Conservation (phyloP, 2,113 vertebrate genomes). For the Peromyscus maniculatus region DNA sequence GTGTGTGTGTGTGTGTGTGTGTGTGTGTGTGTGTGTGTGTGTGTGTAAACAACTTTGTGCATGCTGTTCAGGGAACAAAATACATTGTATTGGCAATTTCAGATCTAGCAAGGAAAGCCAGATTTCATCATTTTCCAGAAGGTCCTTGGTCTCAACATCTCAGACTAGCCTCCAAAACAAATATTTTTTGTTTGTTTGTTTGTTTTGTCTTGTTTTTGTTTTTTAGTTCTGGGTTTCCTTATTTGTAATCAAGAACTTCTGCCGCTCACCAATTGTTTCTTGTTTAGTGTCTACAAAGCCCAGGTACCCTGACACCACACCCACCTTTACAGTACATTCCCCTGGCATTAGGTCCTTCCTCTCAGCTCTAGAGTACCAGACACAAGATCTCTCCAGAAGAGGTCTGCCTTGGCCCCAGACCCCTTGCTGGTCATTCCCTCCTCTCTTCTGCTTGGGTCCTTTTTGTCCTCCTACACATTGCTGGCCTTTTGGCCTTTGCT, state of each 20-base stretch:
- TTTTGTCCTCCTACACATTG: background rate
- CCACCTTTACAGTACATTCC: background rate
- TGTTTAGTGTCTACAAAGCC: background rate
- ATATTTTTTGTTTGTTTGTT: background rate
- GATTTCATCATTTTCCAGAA: constrained; percentile 2
- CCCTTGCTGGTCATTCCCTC: rapidly evolving
- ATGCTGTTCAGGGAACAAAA: background rate
- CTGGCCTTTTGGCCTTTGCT: background rate
- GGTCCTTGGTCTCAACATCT: background rate
- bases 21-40: background rate
- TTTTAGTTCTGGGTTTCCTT: background rate
- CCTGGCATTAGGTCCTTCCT: background rate
- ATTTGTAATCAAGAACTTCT: background rate
- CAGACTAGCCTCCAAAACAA: background rate
- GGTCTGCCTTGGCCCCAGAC: background rate
- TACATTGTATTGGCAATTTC: background rate
- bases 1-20: background rate
- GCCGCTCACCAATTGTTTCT: background rate
- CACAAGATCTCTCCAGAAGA: background rate
- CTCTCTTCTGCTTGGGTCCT: background rate
- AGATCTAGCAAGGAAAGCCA: background rate
- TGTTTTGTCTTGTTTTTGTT: too few species aligned
- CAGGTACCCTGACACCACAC: background rate
- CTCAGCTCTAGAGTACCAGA: too few species aligned
- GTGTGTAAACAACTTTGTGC: background rate